phyloP scores from a whole-genome alignment of 2,888 invertebrate species.

The Spatulosminthurus flaviceps region DNA sequence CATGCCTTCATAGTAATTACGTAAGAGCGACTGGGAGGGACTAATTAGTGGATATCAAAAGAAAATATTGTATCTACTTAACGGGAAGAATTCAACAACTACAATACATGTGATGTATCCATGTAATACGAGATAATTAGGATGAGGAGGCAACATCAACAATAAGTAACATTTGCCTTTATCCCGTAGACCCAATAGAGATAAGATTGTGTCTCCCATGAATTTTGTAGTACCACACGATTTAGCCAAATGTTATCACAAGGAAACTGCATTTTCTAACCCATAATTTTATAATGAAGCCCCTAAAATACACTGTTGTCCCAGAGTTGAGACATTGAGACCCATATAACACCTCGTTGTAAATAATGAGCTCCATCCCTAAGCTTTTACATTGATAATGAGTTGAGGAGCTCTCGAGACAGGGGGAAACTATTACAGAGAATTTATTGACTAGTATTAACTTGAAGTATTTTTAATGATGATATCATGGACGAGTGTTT shows the following conservation, averaged over 20 bases:
- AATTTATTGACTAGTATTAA: background rate
- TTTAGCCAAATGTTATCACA: background rate
- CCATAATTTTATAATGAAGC: slow-evolving; percentile 11
- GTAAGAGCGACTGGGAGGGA: background rate
- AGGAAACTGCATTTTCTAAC: slow-evolving; percentile 6
- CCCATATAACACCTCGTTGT: background rate
- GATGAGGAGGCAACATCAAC: no score
- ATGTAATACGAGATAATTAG: no score
- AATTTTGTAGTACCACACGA: background rate
- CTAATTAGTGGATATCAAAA: slow-evolving; percentile 1
- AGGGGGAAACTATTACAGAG: background rate
- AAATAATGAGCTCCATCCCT: background rate
- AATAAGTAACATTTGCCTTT: background rate
- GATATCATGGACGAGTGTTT: background rate
- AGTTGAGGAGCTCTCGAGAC: background rate
- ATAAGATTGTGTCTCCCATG: background rate
- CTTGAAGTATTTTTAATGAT: background rate
- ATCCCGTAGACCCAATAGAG: no score
- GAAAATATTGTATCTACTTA: background rate
- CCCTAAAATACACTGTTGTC: background rate
- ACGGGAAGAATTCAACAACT: no score
- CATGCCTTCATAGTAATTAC: background rate
- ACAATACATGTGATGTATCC: no score
- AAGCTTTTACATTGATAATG: background rate
- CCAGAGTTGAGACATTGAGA: background rate